Evolutionary conservation across 2,113 vertebrate genomes (phyloP).

Genomic region (Archilochus colubris): DNA sequence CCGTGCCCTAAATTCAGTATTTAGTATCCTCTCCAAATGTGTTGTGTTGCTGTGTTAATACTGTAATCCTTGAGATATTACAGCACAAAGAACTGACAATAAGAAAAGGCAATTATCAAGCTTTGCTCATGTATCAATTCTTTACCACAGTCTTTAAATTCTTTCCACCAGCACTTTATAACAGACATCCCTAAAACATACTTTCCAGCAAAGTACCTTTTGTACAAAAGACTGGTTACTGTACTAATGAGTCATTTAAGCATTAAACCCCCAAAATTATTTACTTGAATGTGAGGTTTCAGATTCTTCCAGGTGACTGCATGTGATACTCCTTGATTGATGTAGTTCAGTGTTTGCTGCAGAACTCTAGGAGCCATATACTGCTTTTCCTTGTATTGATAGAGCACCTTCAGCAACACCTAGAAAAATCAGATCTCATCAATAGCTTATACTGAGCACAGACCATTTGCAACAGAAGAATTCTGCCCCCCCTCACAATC

Average conservation of each 20-base stretch:
- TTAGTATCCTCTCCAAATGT: not conserved
- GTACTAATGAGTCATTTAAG: not conserved
- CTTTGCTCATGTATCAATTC: not conserved
- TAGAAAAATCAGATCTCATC: slow-evolving; percentile 58
- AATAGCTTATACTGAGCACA: not conserved
- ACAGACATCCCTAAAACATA: not conserved
- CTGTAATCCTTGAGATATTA: not conserved
- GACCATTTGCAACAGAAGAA: not conserved
- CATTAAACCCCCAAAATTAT: not conserved
- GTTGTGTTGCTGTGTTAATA: not conserved
- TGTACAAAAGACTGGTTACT: not conserved
- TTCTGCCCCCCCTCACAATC: not conserved
- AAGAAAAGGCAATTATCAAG: not conserved
- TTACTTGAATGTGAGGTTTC: slow-evolving; percentile 98
- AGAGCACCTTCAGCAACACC: slow-evolving; percentile 97
- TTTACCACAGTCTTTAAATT: not conserved
- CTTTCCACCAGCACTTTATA: not conserved
- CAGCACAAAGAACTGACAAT: not conserved
- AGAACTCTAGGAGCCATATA: slow-evolving; percentile 97
- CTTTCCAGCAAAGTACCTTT: not conserved
- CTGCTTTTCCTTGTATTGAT: slow-evolving; percentile 97
- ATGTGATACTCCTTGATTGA: slow-evolving; percentile 97
- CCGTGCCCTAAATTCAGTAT: not conserved
- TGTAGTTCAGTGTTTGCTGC: slow-evolving; percentile 96
- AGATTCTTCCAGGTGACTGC: slow-evolving; percentile 98